Base-by-base conservation (phyloP, 2,888 invertebrate genomes). In the Carabus problematicus region DNA sequence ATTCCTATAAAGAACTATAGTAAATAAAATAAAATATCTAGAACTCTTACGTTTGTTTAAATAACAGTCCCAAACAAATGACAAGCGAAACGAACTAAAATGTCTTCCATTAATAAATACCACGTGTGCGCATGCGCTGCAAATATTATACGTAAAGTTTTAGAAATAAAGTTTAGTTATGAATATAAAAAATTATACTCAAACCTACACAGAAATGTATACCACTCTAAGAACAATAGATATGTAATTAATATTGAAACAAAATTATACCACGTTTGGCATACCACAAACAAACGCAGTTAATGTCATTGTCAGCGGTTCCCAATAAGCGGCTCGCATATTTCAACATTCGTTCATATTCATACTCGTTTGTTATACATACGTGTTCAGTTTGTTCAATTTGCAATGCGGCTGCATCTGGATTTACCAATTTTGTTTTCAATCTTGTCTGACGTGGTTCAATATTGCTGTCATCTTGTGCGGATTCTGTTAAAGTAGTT, bases 361-460 rank as follows among this genome's bases (percentile, higher is more conserved):
- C 39, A 45, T 39, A 29, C 6, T 3, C 29, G 29, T 29, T 3
- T 29, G 29, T 2, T 29, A 29, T 29, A 29, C 29, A 29, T 29
- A 29, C 29, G 2, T 29, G 29, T 29, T 29, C 29, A 29, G 29
- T 29, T 29, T 29, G 29, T 62, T 19, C 9, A 29, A 40, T 16
- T 29, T 55, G 18, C 55, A 18, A 55, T 12, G 55, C 1, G 3
- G 41, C 40, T 58, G 39, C 14, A 40, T 12, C 58, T 58, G 41
- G 41, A 58, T 42, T 58, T 41, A 47, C 45, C 40, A 62, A 62
- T 62, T 49, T 62, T 39, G 52, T 14, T 62, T 62, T 49, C 18
- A 62, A 62, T 40, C 62, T 49, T 49, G 62, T 62, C 14, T 62
- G 43, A 29, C 62, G 49, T 16, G 62, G 62, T 47, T 43, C 61